phyloP scores from a whole-genome alignment of 2,888 invertebrate species.

The Hyposoter dolosus region DNA sequence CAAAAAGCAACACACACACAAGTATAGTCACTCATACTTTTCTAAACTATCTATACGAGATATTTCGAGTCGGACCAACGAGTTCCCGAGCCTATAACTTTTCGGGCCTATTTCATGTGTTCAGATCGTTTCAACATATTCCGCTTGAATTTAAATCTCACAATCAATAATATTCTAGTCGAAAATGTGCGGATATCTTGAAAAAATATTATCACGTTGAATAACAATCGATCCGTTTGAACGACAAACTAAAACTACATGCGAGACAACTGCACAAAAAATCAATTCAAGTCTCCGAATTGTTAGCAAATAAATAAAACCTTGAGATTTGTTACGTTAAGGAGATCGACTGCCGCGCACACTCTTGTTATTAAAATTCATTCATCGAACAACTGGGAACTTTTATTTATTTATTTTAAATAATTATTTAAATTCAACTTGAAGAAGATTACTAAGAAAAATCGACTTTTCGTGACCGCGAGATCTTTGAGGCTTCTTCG shows the following conservation, averaged over 20 bases:
- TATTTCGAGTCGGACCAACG: background rate
- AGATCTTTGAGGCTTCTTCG: background rate
- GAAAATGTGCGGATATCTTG: too few relatives aligned
- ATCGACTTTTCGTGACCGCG: background rate
- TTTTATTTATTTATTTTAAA: too few relatives aligned
- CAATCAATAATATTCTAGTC: background rate
- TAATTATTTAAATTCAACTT: background rate
- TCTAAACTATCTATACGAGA: background rate
- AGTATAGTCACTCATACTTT: background rate
- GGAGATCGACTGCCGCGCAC: too few relatives aligned
- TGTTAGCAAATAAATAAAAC: too few relatives aligned
- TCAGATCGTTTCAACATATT: background rate
- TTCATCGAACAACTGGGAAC: background rate
- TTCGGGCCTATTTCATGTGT: background rate
- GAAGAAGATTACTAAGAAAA: background rate
- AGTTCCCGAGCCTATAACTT: background rate
- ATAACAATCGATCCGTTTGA: too few relatives aligned
- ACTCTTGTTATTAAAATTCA: too few relatives aligned
- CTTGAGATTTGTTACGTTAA: too few relatives aligned
- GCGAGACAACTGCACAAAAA: too few relatives aligned
- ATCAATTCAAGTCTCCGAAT: too few relatives aligned
- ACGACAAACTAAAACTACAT: too few relatives aligned
- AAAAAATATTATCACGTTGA: too few relatives aligned
- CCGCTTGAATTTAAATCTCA: background rate
- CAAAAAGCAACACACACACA: background rate